Base-by-base conservation (phyloP, 2,888 invertebrate species). In the Platycheirus albimanus region DNA sequence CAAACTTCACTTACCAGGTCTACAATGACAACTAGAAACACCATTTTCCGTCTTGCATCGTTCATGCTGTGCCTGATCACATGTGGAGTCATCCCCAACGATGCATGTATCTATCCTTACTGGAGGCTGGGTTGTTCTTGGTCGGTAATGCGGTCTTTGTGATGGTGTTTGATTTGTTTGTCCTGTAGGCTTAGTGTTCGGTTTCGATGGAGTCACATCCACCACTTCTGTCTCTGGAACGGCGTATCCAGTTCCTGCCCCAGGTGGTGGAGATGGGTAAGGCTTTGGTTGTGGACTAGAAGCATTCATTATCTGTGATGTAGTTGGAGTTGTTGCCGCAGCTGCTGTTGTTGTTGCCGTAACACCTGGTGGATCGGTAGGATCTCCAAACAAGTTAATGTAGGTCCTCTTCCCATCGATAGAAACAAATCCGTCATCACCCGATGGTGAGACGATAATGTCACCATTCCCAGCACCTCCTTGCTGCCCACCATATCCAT, bases 331-430 rank as follows among this genome's bases (percentile, higher is more conserved):
- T 83, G 87, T 77, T 81, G 58, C 13, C 2, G 24, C 58, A 15
- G 85, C 67, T 88, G 90, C 17, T 88, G 91, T 80, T 86, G 88
- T 3, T 88, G 88, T 17, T 85, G 91, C 13, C 90, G 92, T 75
- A 83, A 88, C 64, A 87, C 89, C 86, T 30, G 91, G 90, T 66
- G 88, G 86, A 87, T 91, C 91, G 86, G 91, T 91, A 85, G 90
- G 89, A 87, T 94, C 94, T 81, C 95, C 96, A 89, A 97, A 96
- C 45, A 97, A 92, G 91, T 96, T 96, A 86, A 97, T 93, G 88
- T 97, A 97, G 0, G 97, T 97, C 87, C 96, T 92, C 91, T 97
- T 96, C 38, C 97, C 97, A 88, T 97, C 97, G 74, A 97, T 97
- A 20, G 96, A 97, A 13, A 97, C 97, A 90, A 96, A 97, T 24